Base-by-base conservation (phyloP, 2,888 invertebrate genomes). In the Anorthoa munda region DNA sequence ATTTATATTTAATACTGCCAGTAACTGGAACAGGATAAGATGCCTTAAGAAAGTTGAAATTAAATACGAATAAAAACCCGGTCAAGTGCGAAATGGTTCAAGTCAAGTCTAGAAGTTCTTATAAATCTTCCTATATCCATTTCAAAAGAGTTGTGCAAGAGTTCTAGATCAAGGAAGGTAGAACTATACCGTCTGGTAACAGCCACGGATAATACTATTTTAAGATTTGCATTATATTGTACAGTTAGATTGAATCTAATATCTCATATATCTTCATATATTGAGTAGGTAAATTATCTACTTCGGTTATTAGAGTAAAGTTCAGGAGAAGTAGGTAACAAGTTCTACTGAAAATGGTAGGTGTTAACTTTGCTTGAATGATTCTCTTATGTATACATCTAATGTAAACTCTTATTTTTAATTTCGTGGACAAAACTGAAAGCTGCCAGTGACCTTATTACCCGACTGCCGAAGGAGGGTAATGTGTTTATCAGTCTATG, bases 41-140 rank as follows among this genome's bases (percentile, higher is more conserved):
- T 31, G 45, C 50, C 63, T 53, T 26, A 51, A 75, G 63, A 77
- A 77, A 64, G 53, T 64, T 64, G 31, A 78, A 78, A 82, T 21
- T 69, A 70, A 77, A 82, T 64, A 82, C 53, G 53, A 77, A 82
- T 77, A 77, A 68, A 82, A 82, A 82, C 12, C 70, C 70, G 50
- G 50, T 59, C 53, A 59, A 78, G 58, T 64, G 83, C 63, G 26
- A 77, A 82, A 63, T 82, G 53, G 15, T 55, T 77, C 26, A 58
- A 58, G 63, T 77, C 26, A 58, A 58, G 69, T 68, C 45, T 7
- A 61, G 39, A 46, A 77, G 23, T 68, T 77, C 31, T 55, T 60
- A 66, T 77, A 67, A 60, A 81, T 61, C 68, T 46, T 51, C 23
- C n/a, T 67, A 56, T 67, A 82, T 77, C 51, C 55, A 61, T 53